phyloP scores from a whole-genome alignment of 2,797 vertebrate genomes.

The Toxotes lorentzi region DNA sequence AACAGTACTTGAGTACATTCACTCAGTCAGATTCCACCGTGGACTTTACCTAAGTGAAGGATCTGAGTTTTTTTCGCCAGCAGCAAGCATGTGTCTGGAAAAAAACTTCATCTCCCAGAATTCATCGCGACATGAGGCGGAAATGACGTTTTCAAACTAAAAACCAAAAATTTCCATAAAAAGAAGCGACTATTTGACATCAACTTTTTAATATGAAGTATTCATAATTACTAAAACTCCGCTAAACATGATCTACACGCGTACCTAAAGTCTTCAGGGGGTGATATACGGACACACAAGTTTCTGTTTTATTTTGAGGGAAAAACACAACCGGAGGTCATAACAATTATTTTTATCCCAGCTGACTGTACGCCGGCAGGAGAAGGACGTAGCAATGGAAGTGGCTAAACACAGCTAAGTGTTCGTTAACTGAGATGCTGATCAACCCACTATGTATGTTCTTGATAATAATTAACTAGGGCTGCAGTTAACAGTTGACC shows the following conservation, averaged over 20 bases:
- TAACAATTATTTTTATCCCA: not conserved
- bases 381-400: constrained; percentile 24
- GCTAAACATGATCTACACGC: accelerated
- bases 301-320: constrained; percentile 42
- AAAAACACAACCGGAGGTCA: constrained; percentile 25
- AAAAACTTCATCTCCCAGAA: constrained; percentile 59
- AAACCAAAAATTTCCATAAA: not conserved
- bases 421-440: not conserved
- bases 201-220: accelerated
- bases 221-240: accelerated
- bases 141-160: constrained; percentile 22
- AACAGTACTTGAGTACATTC: not conserved
- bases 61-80: not conserved
- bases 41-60: not conserved
- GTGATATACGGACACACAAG: not conserved
- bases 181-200: not conserved
- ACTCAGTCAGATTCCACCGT: not conserved
- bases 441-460: not conserved
- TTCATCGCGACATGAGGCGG: not conserved
- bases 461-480: constrained; percentile 1
- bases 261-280: accelerated
- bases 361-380: constrained; percentile 16
- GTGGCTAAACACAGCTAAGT: not conserved
- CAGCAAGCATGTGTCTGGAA: not conserved
- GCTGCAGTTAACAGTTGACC: not conserved